Conservation (phyloP, 2,888 invertebrate species). For the Caradrina clavipalpis region DNA sequence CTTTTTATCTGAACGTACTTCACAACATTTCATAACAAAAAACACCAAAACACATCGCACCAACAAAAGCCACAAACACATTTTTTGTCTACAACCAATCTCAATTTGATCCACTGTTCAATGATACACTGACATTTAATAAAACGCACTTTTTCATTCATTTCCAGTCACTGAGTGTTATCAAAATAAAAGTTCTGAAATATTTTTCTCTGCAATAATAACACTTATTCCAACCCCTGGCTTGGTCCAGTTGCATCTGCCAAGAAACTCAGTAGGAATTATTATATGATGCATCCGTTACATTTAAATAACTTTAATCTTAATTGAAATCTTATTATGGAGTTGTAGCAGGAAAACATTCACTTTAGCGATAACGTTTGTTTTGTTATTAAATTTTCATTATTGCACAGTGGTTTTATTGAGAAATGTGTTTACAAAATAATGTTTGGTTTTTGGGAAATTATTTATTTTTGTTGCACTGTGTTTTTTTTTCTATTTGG, state of each 20-base stretch:
- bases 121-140: slow-evolving; percentile 24
- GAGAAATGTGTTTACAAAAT: slow-evolving; percentile 10
- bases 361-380: slow-evolving; percentile 51
- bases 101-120: slow-evolving; percentile 34
- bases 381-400: slow-evolving; percentile 46
- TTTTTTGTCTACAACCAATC: slow-evolving; percentile 27
- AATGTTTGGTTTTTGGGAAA: background rate
- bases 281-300: slow-evolving; percentile 80
- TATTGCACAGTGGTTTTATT: slow-evolving; percentile 31
- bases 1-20: background rate
- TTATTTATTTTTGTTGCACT: background rate
- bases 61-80: slow-evolving; percentile 1
- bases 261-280: slow-evolving; percentile 78
- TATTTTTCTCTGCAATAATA: slow-evolving; percentile 71
- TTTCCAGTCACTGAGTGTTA: slow-evolving; percentile 18
- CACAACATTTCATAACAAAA: background rate
- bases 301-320: slow-evolving; percentile 81
- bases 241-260: slow-evolving; percentile 70
- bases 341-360: slow-evolving; percentile 58
- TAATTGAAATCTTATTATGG: slow-evolving; percentile 79
- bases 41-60: background rate
- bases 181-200: slow-evolving; percentile 57
- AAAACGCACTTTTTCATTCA: slow-evolving; percentile 31
- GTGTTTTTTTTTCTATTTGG: background rate
- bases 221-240: slow-evolving; percentile 69